Evolutionary conservation across 2,888 invertebrate genomes (phyloP).

Genomic region (Phengaris alcon): DNA sequence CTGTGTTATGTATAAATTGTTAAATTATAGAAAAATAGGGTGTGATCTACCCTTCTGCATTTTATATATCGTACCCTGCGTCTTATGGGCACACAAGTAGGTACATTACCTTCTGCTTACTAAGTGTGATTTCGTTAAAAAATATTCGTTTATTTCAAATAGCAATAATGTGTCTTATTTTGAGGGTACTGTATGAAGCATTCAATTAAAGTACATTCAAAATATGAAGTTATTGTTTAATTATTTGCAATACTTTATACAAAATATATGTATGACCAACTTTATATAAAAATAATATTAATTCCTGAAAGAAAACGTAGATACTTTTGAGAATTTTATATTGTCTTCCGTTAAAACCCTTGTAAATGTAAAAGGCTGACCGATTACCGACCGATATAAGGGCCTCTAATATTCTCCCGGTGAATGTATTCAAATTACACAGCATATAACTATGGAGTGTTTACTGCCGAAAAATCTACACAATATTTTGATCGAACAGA

Average conservation of each 20-base stretch:
- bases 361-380: too few relatives aligned
- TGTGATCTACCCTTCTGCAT: slow-evolving; percentile 15
- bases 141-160: not conserved
- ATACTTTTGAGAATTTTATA: too few relatives aligned
- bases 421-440: not conserved
- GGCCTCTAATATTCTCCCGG: not conserved
- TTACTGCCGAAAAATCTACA: not conserved
- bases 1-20: not conserved
- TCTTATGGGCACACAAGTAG: slow-evolving; percentile 8
- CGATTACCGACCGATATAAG: too few relatives aligned
- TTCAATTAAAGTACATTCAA: too few relatives aligned
- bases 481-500: not conserved
- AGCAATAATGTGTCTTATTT: too few relatives aligned
- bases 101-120: not conserved
- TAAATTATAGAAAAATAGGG: slow-evolving; percentile 4
- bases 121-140: not conserved
- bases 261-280: too few relatives aligned
- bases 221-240: too few relatives aligned
- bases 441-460: not conserved
- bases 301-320: too few relatives aligned
- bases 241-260: too few relatives aligned
- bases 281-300: too few relatives aligned
- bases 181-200: too few relatives aligned
- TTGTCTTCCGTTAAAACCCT: too few relatives aligned
- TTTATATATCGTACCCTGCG: slow-evolving; percentile 26